Base-by-base conservation (phyloP, 2,888 invertebrate genomes). In the Melanargia galathea region DNA sequence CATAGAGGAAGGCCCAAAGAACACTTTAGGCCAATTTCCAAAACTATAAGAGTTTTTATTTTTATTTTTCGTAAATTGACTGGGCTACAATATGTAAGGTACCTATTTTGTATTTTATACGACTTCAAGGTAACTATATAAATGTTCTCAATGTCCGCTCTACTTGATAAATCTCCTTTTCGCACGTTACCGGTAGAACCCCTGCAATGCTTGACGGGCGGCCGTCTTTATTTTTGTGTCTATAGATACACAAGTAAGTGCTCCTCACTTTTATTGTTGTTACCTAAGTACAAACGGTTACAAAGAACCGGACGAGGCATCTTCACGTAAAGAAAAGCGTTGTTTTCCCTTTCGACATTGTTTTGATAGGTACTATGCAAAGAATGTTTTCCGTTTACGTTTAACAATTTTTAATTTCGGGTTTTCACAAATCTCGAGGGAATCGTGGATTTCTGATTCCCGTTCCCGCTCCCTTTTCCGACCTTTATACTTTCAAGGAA, bases 191-290 rank as follows among this genome's bases (percentile, higher is more conserved):
- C 24, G n/a, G 54, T 55, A 46, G 46, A 24, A 61, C 10, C 40
- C 35, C 54, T 61, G 54, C 61, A 61, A 45, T 55, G 48, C 61
- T 55, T 55, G 18, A 40, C 54, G 26, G 30, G 30, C 20, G 22
- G 10, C 1, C 6, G 52, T 5, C 52, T 48, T 60, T 64, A 64
- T 61, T 46, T 57, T 20, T 43, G 18, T 58, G 40, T 58, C 26
- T 56, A 20, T 30, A 38, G 6, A 30, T 26, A 8, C 35, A 26
- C 11, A 13, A n/a, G n/a, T n/a, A n/a, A n/a, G n/a, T n/a, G n/a
- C n/a, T n/a, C n/a, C 16, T 24, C 11, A 7, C 20, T 18, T 10
- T 48, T 33, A 38, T 62, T 51, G n/a, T n/a, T 48, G 1, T 22
- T 48, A 24, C 24, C n/a, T 6, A n/a, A n/a, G n/a, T n/a, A 2